phyloP scores from a whole-genome alignment of 1,140 invertebrate species.

The Stenopsyche tienmushanensis region DNA sequence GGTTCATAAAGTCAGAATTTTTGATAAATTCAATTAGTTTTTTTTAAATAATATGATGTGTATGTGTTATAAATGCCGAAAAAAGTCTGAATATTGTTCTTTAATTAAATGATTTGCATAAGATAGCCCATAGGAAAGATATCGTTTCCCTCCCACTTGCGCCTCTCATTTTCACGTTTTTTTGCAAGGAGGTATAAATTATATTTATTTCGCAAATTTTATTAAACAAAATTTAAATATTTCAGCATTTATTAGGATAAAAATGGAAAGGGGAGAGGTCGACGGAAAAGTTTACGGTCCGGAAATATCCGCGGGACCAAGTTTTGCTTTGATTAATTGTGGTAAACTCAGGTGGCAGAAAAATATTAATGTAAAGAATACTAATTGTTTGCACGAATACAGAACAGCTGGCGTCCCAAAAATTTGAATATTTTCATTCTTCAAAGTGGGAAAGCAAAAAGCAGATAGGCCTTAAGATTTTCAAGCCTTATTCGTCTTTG shows the following conservation, averaged over 20 bases:
- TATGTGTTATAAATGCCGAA: no score
- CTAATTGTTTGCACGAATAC: conserved; percentile 32
- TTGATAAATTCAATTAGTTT: no score
- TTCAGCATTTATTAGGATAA: conserved; percentile 19
- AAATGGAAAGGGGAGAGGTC: not conserved
- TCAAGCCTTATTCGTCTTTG: conserved; percentile 8
- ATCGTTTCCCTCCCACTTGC: no score
- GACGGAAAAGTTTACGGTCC: conserved; percentile 6
- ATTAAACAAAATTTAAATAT: conserved; percentile 32
- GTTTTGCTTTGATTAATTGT: conserved; percentile 34
- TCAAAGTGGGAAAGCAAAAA: conserved; percentile 4
- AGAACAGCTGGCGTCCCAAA: conserved; percentile 18
- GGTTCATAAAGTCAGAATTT: no score
- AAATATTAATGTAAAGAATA: conserved; percentile 35
- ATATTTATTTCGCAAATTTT: conserved; percentile 23
- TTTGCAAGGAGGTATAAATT: conserved; percentile 14
- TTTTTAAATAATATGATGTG: no score
- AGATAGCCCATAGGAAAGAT: no score
- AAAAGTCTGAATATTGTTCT: no score
- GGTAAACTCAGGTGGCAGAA: conserved; percentile 34
- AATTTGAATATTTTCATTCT: conserved; percentile 31
- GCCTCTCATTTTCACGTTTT: not conserved
- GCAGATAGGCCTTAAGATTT: conserved; percentile 10
- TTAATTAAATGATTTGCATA: no score
- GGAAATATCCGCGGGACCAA: conserved; percentile 13